Conservation (phyloP, 2,888 invertebrate genomes). For the Cistogaster globosa region DNA sequence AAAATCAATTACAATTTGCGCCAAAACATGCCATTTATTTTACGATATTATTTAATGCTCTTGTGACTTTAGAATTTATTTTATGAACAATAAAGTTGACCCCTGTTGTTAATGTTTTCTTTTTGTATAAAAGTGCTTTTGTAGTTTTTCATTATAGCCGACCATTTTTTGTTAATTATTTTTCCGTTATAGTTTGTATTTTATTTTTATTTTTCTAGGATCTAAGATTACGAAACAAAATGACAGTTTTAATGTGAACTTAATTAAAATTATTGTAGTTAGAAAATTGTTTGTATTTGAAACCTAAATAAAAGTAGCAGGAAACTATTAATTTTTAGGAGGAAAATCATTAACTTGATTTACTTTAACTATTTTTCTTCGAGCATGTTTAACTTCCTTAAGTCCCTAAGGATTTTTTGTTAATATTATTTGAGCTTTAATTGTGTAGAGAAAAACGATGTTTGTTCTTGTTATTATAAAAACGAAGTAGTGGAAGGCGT, state of each 20-base stretch:
- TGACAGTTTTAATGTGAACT: too few species aligned
- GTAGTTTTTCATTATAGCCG: constrained; percentile 8
- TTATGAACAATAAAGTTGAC: constrained; percentile 2
- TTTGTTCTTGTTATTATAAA: too few species aligned
- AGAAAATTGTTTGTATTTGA: not conserved
- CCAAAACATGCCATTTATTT: not conserved
- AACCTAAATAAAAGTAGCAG: not conserved
- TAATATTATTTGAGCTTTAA: too few species aligned
- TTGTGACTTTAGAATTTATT: constrained; percentile 29
- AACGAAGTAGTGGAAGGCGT: too few species aligned
- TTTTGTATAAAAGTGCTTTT: constrained; percentile 1
- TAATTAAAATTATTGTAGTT: too few species aligned
- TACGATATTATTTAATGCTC: constrained; percentile 1
- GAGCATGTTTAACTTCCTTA: too few species aligned
- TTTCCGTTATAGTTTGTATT: not conserved
- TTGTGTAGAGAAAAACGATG: too few species aligned
- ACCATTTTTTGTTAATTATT: not conserved
- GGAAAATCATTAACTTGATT: constrained; percentile 20
- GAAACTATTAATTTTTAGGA: constrained; percentile 7
- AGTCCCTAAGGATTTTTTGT: too few species aligned
- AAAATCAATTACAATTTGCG: not conserved
- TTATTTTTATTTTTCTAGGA: too few species aligned
- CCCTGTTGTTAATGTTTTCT: not conserved
- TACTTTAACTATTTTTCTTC: constrained; percentile 17
- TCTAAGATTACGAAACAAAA: too few species aligned